Conservation (phyloP, 1,140 invertebrate genomes). For the Papilio helenus region DNA sequence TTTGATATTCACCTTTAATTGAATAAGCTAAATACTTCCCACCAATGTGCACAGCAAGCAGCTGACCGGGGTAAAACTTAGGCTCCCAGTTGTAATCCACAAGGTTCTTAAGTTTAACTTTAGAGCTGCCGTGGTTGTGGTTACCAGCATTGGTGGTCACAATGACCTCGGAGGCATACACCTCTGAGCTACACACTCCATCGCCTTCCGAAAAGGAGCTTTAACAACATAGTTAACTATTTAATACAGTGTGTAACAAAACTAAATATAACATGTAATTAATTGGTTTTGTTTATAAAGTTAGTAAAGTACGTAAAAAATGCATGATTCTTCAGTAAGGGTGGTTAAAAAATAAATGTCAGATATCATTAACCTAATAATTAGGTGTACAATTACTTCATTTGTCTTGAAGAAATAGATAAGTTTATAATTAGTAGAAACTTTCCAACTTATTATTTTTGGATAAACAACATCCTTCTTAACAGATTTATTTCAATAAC, state of each 20-base stretch:
- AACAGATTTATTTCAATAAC: neutral
- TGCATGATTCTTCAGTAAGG: too few species aligned
- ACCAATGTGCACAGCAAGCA: slow-evolving; percentile 94
- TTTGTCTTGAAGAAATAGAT: slow-evolving; percentile 21
- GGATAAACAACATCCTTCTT: neutral
- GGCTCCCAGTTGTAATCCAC: slow-evolving; percentile 97
- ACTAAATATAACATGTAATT: too few species aligned
- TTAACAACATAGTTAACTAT: slow-evolving; percentile 45
- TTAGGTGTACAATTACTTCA: neutral
- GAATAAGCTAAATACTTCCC: slow-evolving; percentile 95
- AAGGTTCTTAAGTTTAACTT: slow-evolving; percentile 95
- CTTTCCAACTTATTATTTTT: neutral
- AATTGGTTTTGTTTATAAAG: too few species aligned
- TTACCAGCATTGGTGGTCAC: slow-evolving; percentile 87
- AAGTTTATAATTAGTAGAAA: neutral
- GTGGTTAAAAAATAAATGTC: too few species aligned
- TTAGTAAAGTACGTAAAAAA: too few species aligned
- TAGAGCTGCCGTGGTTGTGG: slow-evolving; percentile 91
- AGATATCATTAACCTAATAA: too few species aligned
- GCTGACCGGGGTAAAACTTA: slow-evolving; percentile 91
- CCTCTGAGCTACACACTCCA: slow-evolving; percentile 86
- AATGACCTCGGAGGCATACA: slow-evolving; percentile 87
- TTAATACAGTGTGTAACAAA: too few species aligned
- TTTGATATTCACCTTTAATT: slow-evolving; percentile 88
- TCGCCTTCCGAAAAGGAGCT: slow-evolving; percentile 89